A percentile compares a stretch with the other conserved stretches of the same genome.
phyloP scores from a whole-genome alignment of 2,113 vertebrate genomes.

The Oncorhynchus gorbuscha region DNA sequence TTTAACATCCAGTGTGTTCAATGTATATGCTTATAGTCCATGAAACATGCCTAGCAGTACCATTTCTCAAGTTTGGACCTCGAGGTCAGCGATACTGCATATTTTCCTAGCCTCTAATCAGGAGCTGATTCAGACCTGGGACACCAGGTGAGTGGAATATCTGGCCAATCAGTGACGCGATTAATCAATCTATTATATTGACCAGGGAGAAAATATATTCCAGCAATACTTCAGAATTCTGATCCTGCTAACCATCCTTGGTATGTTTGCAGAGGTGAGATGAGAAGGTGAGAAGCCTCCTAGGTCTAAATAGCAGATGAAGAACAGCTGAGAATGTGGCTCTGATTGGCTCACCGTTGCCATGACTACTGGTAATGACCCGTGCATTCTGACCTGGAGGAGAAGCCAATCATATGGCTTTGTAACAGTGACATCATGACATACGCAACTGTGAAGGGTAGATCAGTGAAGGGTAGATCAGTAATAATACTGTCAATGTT shows the following conservation, averaged over 20 bases:
- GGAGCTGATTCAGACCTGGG: no score
- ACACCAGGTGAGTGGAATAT: no score
- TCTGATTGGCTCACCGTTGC: constrained; percentile 7
- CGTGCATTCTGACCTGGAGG: constrained; percentile 8
- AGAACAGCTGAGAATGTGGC: constrained; percentile 12
- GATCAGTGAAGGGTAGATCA: background rate
- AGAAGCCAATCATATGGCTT: background rate
- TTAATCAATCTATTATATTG: no score
- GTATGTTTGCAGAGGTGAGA: background rate
- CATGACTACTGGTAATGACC: constrained; percentile 24
- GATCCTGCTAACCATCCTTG: background rate
- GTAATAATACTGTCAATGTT: background rate
- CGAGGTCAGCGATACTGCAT: no score
- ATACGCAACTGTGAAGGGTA: background rate
- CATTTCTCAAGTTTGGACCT: no score
- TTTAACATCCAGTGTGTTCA: no score
- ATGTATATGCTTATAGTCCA: no score
- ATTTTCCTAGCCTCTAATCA: no score
- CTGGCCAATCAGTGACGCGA: no score
- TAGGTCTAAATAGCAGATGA: background rate
- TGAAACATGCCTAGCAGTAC: no score
- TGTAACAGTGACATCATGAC: background rate
- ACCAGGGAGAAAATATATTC: no score
- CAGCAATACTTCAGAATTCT: background rate
- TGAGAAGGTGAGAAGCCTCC: constrained; percentile 8